Evolutionary conservation across 2,888 invertebrate genomes (phyloP), one percentile per base, ranked within the genome.

Genomic region (Netelia melanura): DNA sequence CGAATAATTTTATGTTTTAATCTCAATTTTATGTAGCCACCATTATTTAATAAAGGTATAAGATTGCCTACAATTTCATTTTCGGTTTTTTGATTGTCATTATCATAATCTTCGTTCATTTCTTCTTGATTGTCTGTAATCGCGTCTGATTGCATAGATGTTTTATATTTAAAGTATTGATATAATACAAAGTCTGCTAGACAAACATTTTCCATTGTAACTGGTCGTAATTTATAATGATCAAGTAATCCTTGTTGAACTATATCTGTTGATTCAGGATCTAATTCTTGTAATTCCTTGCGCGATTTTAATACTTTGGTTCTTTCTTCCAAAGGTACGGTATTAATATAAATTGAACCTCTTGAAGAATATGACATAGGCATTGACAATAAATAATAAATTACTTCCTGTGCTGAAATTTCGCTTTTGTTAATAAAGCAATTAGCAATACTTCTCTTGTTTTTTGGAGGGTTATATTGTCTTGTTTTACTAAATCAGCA

Each of bases 181-280:
- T 52, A 48, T 14, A 48, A 70, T n/a, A n/a, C 76, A 75, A 79
- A 85, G 10, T 85, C 83, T 21, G 83, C 71, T 43, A 83, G 61
- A 54, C 83, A 85, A 43, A 54, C 56, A 25, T 58, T 64, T 80
- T 82, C 79, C 23, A 74, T 25, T 70, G 68, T 54, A 44, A 70
- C 43, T 48, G 80, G 54, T 67, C 79, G 25, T 38, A 71, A 61
- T 25, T 58, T 65, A 78, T 85, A 85, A 56, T 85, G 71, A 61
- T 80, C 70, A 17, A 83, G 70, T 25, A 85, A 62, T 14, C 80
- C 80, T 23, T 21, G 21, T 38, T 38, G 23, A 48, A 77, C 79
- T 44, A 85, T 80, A 71, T 85, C 85, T 75, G 79, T 79, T 52
- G 65, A 83, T 68, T 79, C 65, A 3, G 58, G 44, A 43, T 77